Evolutionary conservation across 2,888 invertebrate genomes (phyloP).

Genomic region (Lutraria lutraria): DNA sequence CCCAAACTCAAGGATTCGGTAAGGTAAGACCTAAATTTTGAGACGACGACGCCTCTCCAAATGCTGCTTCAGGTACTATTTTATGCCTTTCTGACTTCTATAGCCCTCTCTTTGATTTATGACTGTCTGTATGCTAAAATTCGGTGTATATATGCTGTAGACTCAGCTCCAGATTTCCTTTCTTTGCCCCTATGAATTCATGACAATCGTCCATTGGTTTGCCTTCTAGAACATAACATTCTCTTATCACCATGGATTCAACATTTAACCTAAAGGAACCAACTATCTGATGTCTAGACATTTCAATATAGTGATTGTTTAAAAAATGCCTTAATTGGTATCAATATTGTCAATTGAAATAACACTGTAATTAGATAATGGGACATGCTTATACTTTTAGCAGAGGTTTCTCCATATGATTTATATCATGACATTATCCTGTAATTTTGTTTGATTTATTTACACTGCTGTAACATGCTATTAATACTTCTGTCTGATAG

Average conservation of each 20-base stretch:
- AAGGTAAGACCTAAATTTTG: no score
- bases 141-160: no score
- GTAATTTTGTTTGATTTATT: not conserved
- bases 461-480: not conserved
- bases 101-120: no score
- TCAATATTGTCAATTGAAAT: not conserved
- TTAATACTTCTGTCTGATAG: not conserved
- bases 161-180: not conserved
- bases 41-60: no score
- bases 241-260: not conserved
- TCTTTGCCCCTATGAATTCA: not conserved
- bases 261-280: not conserved
- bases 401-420: not conserved
- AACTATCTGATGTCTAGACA: constrained; percentile 13
- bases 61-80: no score
- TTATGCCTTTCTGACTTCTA: no score
- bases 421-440: not conserved
- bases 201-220: not conserved
- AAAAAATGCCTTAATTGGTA: not conserved
- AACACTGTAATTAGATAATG: constrained; percentile 6
- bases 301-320: not conserved
- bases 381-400: not conserved
- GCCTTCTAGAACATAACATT: not conserved
- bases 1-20: no score
- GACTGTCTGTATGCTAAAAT: no score